Evolutionary conservation across 2,888 invertebrate genomes (phyloP), one percentile per base, ranked within the genome.

Genomic region (Therioaphis trifolii): DNA sequence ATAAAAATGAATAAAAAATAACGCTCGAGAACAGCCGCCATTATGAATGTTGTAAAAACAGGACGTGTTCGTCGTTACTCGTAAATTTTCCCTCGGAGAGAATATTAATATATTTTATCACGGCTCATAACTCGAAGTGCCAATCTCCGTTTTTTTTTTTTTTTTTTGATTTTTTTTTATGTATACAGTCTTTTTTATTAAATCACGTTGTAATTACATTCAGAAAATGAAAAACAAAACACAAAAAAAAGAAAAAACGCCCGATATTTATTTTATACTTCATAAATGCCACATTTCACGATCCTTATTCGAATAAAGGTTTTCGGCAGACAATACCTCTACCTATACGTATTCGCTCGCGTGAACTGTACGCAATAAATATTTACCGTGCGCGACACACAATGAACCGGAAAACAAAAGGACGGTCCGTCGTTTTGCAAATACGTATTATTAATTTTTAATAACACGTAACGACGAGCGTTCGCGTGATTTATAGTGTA

Each of bases 101-200:
- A 35, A 21, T 24, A 24, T 24, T 68, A 40, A 40, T 68, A 68
- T 46, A 43, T 76, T 27, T 68, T 68, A 78, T 78, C 55, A 27
- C 55, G n/a, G 18, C 52, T 66, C 55, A n/a, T 69, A 55, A 55
- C 24, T 40, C 43, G 18, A 5, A 40, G 43, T 27, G 14, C 27
- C 52, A 69, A 69, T 79, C n/a, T 79, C 52, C 18, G 21, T 79
- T 68, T 69, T 43, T 72, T 12, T 58, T 46, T 43, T 43, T 40
- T n/a, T n/a, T n/a, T n/a, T 77, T 49, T 21, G 12, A n/a, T n/a
- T n/a, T n/a, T n/a, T n/a, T n/a, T n/a, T n/a, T n/a, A n/a, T n/a
- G n/a, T n/a, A n/a, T 14, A 12, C 52, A n/a, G 55, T 18, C 35
- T 35, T n/a, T 69, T 55, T 52, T 27, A 78, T 79, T 27, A 43